These are phyloP conservation scores for Axis porcinus DNA, from an alignment of 2,113 vertebrate genomes.

Conservation along the genomic window DNA sequence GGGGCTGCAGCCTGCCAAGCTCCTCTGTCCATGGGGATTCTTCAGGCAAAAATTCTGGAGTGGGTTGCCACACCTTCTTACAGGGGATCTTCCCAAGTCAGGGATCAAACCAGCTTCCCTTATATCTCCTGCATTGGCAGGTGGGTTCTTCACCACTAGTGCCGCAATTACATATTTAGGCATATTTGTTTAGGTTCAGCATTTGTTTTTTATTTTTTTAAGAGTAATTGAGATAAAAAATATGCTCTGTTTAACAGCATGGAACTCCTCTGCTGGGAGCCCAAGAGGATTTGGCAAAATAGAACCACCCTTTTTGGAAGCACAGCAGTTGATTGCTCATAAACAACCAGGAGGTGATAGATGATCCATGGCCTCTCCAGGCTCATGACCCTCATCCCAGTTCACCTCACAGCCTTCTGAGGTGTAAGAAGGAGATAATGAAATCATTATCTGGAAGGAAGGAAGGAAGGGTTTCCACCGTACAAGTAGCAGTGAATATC, in stretches of 20 bases:
- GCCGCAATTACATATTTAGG: background rate
- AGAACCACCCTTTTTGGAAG: background rate
- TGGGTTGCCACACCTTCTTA: background rate
- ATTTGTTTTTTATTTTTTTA: background rate
- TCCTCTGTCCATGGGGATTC: background rate
- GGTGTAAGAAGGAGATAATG: background rate
- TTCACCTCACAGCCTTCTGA: background rate
- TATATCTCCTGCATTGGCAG: background rate
- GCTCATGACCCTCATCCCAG: background rate
- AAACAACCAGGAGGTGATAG: background rate
- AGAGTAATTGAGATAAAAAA: background rate
- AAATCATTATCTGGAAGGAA: no score
- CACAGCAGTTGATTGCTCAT: background rate
- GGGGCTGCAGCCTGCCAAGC: background rate
- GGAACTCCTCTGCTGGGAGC: background rate
- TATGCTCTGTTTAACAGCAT: background rate
- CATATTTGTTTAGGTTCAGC: background rate
- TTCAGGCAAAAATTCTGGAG: background rate
- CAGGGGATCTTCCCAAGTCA: background rate
- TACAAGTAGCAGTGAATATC: background rate
- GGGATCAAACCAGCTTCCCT: background rate
- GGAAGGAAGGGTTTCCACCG: background rate
- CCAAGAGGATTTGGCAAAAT: background rate
- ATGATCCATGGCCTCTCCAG: background rate
- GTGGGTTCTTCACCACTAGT: background rate